Evolutionary conservation across 2,797 vertebrate species (phyloP).

Genomic region (Zenarchopterus dispar): DNA sequence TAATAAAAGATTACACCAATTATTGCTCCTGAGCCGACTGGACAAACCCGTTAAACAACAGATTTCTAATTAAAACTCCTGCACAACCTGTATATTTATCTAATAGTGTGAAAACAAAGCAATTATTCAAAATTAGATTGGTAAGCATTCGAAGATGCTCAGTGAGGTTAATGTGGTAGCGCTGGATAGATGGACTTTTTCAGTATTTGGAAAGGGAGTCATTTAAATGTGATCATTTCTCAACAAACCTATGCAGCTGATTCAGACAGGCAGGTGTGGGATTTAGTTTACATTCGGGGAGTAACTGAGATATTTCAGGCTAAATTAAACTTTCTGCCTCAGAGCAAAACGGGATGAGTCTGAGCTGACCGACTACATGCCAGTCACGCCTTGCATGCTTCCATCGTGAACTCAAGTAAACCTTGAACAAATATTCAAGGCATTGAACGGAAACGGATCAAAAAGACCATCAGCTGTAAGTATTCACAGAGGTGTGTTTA

Average conservation of each 20-base stretch:
- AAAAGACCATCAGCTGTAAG: not conserved
- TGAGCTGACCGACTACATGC: slow-evolving; percentile 5
- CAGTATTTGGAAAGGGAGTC: not conserved
- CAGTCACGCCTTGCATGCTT: slow-evolving; percentile 8
- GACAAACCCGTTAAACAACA: slow-evolving; percentile 16
- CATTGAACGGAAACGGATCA: not conserved
- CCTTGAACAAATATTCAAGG: slow-evolving; percentile 7
- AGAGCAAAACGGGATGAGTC: slow-evolving; percentile 20
- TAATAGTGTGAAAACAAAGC: slow-evolving; percentile 3
- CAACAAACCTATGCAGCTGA: not conserved
- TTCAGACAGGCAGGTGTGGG: not conserved
- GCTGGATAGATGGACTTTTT: not conserved
- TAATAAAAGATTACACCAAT: slow-evolving; percentile 32
- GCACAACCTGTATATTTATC: not conserved
- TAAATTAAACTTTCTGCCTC: slow-evolving; percentile 11
- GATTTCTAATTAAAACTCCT: not conserved
- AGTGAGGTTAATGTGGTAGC: slow-evolving; percentile 17
- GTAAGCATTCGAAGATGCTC: not conserved
- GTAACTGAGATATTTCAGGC: not conserved
- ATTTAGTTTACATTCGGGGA: not conserved
- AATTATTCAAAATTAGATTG: not conserved
- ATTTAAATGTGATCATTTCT: not conserved
- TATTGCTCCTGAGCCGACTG: slow-evolving; percentile 8
- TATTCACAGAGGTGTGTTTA: slow-evolving; percentile 10
- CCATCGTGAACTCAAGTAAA: slow-evolving; percentile 8